Base-by-base conservation (phyloP, 2,888 invertebrate genomes). In the Tenthredo livida region DNA sequence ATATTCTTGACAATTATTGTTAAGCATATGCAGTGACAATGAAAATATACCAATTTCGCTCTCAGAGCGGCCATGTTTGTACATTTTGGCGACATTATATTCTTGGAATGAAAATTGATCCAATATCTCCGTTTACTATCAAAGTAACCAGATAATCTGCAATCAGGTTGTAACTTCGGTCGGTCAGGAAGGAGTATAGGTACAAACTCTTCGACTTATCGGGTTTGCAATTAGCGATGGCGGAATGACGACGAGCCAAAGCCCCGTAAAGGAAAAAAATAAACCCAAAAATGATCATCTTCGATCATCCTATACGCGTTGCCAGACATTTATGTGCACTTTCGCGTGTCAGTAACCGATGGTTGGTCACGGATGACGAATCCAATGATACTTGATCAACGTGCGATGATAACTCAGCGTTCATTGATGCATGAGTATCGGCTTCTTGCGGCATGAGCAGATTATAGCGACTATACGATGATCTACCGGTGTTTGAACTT, bases 311-410 rank as follows among this genome's bases (percentile, higher is more conserved):
- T n/a, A 0, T 54, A n/a, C n/a, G 15, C 17, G 47, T 25, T 25
- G 70, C 12, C 4, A 61, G 70, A 40, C 70, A 40, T 72, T 15
- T 37, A 15, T 72, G n/a, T 37, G 33, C 25, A 21, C 25, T 43
- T 40, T 25, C 10, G 47, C 21, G 21, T 33, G 33, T 10, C 54
- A 29, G 77, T 77, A 40, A 77, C 33, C 77, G 77, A 77, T 77
- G 50, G 77, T 77, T 54, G 77, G 77, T 77, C 72, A 73, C 25
- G n/a, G 43, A 43, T 40, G 54, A 33, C 29, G 54, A 54, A 50
- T 75, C 37, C n/a, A 17, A 43, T 43, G 72, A 73, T 73, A 73
- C 37, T 43, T 43, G 40, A 73, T 43, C 72, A 73, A 10, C 40
- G 10, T 43, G 72, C 43, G 43, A 73, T 73, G 43, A 73, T 73